A percentile compares a stretch with the other conserved stretches of the same genome.
Evolutionary conservation across 1,140 invertebrate genomes (phyloP).

Genomic region (Cyphomyrmex costatus): DNA sequence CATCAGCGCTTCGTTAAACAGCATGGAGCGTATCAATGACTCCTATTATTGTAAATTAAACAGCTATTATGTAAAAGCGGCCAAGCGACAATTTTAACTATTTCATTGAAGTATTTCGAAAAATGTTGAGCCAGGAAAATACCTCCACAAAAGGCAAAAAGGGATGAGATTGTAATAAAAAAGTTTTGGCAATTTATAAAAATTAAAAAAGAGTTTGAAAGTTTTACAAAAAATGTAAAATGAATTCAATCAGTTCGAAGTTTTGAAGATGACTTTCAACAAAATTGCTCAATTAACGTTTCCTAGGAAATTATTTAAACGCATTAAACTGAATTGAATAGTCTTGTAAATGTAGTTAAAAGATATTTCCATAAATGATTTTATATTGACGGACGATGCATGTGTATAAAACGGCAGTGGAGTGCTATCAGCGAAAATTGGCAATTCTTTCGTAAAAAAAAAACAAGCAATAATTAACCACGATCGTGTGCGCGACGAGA

Average conservation of each 20-base stretch:
- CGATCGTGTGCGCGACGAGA: slow-evolving; percentile 19
- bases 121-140: not conserved
- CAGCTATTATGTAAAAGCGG: not conserved
- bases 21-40: not conserved
- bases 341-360: not conserved
- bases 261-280: slow-evolving; percentile 16
- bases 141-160: not conserved
- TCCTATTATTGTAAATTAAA: slow-evolving; percentile 51
- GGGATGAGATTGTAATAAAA: not conserved
- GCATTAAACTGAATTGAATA: slow-evolving; percentile 3
- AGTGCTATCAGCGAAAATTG: not conserved
- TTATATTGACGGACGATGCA: not conserved
- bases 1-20: slow-evolving; percentile 57
- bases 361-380: slow-evolving; percentile 41
- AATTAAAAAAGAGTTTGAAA: not conserved
- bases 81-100: not conserved
- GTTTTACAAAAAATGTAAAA: slow-evolving; percentile 1
- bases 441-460: slow-evolving; percentile 24
- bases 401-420: not conserved
- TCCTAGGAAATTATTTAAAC: slow-evolving; percentile 30
- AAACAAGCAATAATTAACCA: slow-evolving; percentile 38
- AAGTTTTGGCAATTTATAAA: slow-evolving; percentile 3
- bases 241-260: slow-evolving; percentile 46
- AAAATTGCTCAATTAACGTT: slow-evolving; percentile 16
- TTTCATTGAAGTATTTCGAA: not conserved